Base-by-base conservation (phyloP, 37 sponge, comb jelly and placozoan species). In the Aplysina aerophoba region DNA sequence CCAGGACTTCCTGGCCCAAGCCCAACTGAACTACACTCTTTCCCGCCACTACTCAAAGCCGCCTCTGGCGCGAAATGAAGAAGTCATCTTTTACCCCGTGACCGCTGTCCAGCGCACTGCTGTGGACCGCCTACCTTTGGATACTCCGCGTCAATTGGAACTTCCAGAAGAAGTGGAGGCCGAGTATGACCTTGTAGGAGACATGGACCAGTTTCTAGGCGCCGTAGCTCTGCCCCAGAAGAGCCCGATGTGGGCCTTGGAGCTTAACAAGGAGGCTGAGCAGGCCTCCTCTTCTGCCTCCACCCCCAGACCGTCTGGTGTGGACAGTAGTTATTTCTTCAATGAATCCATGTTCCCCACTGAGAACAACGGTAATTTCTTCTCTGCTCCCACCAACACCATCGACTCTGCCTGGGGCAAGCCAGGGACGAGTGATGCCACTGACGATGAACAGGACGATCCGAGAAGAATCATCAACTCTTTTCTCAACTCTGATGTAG, bases 201-300 rank as follows among this genome's bases (percentile, higher is more conserved):
- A 40, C 54, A n/a, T 31, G 38, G 24, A 40, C 44, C 73, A 5
- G 11, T 19, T 21, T 30, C 28, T 5, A 21, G 78, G 54, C 0
- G 78, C 25, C 11, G 78, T 75, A 0, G 0, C 78, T 41, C 17
- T 69, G 34, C 31, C 71, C 17, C 78, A 75, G 54, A 30, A 30
- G 41, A 54, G 78, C 39, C 78, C 78, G 0, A 75, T 75, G 78
- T 75, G 78, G 78, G 78, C 78, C 21, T 24, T 2, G 0, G 16
- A 40, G 12, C 24, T 75, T 15, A 21, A 44, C 53, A 75, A 75
- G 14, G 78, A 75, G 3, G 2, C 24, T 2, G 78, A 75, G 22
- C 24, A 62, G 27, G 40, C 78, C 6, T 44, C 53, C 14, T 39
- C 41, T 25, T 44, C 78, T 19, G 37, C 78, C 41, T 75, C 50